Conservation (phyloP, 2,888 invertebrate species). For the Anorthoa munda region DNA sequence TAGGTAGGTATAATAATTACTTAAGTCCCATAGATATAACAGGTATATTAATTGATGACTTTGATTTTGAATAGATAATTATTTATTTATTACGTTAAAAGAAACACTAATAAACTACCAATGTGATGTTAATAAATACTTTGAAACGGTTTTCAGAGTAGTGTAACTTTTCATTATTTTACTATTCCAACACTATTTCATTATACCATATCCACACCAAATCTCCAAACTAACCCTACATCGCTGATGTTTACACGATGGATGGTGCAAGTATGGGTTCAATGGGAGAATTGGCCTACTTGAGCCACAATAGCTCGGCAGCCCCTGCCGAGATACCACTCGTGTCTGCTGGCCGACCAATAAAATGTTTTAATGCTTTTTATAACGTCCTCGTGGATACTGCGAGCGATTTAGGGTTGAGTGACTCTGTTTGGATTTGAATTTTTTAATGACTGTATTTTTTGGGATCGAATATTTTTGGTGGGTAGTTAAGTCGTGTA, state of each 20-base stretch:
- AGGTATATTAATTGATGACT: too few relatives aligned
- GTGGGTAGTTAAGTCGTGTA: too few relatives aligned
- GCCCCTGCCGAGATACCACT: constrained; percentile 80
- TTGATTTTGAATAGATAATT: too few relatives aligned
- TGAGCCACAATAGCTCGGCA: constrained; percentile 80
- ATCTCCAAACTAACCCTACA: constrained; percentile 39
- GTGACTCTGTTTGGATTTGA: constrained; percentile 1
- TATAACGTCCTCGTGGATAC: constrained; percentile 60
- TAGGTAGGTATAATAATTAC: too few relatives aligned
- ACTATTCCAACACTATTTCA: background rate
- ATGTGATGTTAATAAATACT: too few relatives aligned
- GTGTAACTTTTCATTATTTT: too few relatives aligned
- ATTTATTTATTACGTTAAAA: too few relatives aligned
- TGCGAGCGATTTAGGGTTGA: constrained; percentile 52
- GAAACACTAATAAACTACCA: too few relatives aligned
- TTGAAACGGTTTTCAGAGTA: too few relatives aligned
- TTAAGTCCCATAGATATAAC: too few relatives aligned
- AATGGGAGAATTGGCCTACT: constrained; percentile 90
- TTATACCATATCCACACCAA: constrained; percentile 75
- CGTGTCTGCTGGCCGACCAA: constrained; percentile 71
- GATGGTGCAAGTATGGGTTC: constrained; percentile 84
- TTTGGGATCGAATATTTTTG: background rate
- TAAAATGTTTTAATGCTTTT: constrained; percentile 74
- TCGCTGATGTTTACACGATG: constrained; percentile 85
- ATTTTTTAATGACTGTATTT: constrained; percentile 1